Conservation (phyloP, 2,888 invertebrate species). For the Xestoiulus laeticollis region DNA sequence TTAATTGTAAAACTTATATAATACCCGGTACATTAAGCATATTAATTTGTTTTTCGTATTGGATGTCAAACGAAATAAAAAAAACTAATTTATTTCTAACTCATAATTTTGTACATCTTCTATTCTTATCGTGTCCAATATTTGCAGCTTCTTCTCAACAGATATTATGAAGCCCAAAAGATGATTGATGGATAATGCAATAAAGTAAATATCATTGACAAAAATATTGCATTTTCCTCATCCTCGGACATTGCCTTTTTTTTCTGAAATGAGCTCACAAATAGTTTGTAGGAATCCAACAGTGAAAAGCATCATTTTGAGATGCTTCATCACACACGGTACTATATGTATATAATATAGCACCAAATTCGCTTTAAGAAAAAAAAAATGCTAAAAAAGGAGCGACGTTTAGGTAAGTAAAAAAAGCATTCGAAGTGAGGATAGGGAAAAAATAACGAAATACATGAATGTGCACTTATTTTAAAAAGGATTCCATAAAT, state of each 20-base stretch:
- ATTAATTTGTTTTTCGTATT: background rate
- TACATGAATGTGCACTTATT: constrained; percentile 37
- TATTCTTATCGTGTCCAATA: background rate
- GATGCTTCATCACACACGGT: background rate
- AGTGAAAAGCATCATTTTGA: background rate
- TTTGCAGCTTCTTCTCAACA: background rate
- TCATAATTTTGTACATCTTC: background rate
- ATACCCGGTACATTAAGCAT: background rate
- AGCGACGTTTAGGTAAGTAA: background rate
- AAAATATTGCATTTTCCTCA: background rate
- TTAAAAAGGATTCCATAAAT: constrained; percentile 37
- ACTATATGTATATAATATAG: background rate
- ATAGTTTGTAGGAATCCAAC: background rate
- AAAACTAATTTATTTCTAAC: background rate
- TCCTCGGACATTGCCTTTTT: background rate
- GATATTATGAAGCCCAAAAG: background rate
- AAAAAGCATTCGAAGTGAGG: background rate
- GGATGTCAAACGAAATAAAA: background rate
- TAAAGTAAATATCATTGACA: constrained; percentile 12
- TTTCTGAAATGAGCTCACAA: background rate
- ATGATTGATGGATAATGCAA: constrained; percentile 31
- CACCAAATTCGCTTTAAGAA: background rate
- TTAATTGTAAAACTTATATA: no score
- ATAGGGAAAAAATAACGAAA: constrained; percentile 19
- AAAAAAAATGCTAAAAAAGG: background rate